phyloP scores from a whole-genome alignment of 2,113 vertebrate species.

The Eira barbara region DNA sequence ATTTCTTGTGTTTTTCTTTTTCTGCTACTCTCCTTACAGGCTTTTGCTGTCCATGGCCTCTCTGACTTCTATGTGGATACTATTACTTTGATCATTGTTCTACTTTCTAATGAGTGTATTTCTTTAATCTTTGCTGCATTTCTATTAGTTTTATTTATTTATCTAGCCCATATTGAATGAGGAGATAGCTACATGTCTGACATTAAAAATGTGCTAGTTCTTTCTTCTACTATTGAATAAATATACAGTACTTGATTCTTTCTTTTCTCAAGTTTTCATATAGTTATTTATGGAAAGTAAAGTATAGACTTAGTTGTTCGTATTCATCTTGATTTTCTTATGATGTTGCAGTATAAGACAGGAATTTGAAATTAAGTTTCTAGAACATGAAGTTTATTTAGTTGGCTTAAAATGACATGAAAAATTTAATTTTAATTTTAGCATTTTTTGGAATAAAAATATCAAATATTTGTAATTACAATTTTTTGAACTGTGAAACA shows the following conservation, averaged over 20 bases:
- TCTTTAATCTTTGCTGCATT: constrained; percentile 35
- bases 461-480: not conserved
- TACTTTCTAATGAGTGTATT: not conserved
- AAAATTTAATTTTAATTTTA: not conserved
- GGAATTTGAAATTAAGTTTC: constrained; percentile 27
- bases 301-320: not conserved
- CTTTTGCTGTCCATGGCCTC: not conserved
- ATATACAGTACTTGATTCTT: not conserved
- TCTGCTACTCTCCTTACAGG: not conserved
- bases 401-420: not conserved
- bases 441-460: constrained; percentile 28
- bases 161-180: constrained; percentile 10
- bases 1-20: not conserved
- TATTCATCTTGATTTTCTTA: constrained; percentile 10
- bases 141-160: constrained; percentile 52
- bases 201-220: not conserved
- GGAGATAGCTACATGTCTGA: constrained; percentile 3
- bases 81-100: constrained; percentile 35
- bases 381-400: not conserved
- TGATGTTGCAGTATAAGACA: not conserved
- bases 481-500: constrained; percentile 29
- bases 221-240: constrained; percentile 37
- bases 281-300: not conserved
- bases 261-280: constrained; percentile 27
- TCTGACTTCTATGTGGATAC: not conserved